Percentiles rank a stretch among this genome's conserved stretches.
Evolutionary conservation across 2,113 vertebrate species (phyloP).

Genomic region (Accipiter cooperii): DNA sequence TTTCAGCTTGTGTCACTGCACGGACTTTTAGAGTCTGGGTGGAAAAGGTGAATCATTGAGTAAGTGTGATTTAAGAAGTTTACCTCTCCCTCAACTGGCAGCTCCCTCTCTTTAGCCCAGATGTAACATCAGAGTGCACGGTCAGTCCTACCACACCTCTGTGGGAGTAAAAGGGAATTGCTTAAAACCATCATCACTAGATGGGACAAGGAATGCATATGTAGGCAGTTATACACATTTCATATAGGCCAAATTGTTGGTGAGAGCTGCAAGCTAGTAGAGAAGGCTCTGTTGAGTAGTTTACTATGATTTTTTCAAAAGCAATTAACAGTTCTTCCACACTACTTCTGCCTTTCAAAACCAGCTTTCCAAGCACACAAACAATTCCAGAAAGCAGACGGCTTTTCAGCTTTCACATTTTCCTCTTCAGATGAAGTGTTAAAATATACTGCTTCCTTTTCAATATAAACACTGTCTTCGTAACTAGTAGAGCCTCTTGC

Average conservation of each 20-base stretch:
- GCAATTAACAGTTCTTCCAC: background rate
- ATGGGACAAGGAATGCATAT: background rate
- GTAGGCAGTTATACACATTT: background rate
- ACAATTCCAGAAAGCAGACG: background rate
- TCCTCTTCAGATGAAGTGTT: background rate
- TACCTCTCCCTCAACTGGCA: background rate
- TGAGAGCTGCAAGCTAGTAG: background rate
- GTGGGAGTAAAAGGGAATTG: background rate
- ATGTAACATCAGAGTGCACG: fast-evolving
- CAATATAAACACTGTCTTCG: background rate
- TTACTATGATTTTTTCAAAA: background rate
- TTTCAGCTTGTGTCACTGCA: background rate
- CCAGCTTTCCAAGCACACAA: background rate
- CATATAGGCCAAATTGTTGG: background rate
- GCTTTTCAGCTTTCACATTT: background rate
- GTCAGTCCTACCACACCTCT: background rate
- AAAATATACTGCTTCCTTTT: background rate
- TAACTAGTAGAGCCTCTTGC: background rate
- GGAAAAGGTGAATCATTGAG: background rate
- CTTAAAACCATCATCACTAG: background rate
- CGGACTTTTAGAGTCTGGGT: background rate
- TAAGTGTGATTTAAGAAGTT: background rate
- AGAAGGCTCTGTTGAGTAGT: background rate
- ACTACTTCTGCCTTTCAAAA: background rate
- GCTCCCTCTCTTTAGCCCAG: background rate